phyloP scores from a whole-genome alignment of 2,113 vertebrate species.

The Engystomops pustulosus region DNA sequence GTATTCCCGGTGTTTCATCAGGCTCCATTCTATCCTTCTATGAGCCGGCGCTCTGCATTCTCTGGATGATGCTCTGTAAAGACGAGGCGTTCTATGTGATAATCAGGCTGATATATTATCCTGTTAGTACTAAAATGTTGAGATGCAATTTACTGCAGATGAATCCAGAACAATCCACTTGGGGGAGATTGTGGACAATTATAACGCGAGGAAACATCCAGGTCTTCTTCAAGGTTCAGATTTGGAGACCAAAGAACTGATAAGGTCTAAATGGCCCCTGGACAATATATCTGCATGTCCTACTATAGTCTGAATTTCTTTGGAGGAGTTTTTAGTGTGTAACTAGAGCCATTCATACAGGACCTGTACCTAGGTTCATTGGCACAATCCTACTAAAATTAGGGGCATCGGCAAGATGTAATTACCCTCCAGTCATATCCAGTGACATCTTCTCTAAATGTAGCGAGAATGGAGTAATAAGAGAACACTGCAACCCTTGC shows the following conservation, averaged over 20 bases:
- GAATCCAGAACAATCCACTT: conserved; percentile 11
- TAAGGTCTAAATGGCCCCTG: no score
- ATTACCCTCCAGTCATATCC: no score
- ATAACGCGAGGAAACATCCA: background rate
- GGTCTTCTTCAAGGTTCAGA: background rate
- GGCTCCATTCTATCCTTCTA: conserved; percentile 21
- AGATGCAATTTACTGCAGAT: background rate
- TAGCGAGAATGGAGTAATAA: no score
- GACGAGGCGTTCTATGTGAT: conserved; percentile 9
- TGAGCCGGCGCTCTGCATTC: background rate
- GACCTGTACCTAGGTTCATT: no score
- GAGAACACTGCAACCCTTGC: no score
- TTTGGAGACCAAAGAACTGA: background rate
- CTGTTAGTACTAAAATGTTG: conserved; percentile 13
- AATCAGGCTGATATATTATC: conserved; percentile 26
- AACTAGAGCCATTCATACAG: no score
- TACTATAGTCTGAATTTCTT: no score
- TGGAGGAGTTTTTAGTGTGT: no score
- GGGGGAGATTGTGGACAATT: background rate
- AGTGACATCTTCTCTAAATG: no score
- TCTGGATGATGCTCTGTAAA: background rate
- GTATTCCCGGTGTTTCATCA: background rate
- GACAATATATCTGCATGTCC: no score
- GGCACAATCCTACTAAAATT: no score
- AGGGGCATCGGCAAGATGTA: no score